phyloP scores from a whole-genome alignment of 53 echinoderm and acorn worm species.

The Temnopleurus reevesii region DNA sequence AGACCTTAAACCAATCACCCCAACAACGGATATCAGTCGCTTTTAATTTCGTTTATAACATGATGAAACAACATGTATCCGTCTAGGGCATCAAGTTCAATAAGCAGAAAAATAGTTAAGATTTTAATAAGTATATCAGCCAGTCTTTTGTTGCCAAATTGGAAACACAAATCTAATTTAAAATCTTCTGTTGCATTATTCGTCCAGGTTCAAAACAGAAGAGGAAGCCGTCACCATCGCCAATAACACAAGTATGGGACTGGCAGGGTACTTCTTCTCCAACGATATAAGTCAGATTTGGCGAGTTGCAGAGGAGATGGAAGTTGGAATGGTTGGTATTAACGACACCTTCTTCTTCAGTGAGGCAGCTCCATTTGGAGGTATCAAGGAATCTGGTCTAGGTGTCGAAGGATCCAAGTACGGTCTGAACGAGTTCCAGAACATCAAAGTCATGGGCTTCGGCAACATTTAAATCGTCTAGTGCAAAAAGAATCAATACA shows the following conservation, averaged over 20 bases:
- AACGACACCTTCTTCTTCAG: slow-evolving; percentile 54
- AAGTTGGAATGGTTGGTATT: slow-evolving; percentile 73
- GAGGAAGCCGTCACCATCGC: slow-evolving; percentile 75
- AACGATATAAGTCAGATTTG: slow-evolving; percentile 67
- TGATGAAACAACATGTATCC: no score
- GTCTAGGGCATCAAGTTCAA: no score
- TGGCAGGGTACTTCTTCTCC: slow-evolving; percentile 77
- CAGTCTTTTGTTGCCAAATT: no score
- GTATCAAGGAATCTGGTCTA: slow-evolving; percentile 75
- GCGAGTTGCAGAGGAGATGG: slow-evolving; percentile 74
- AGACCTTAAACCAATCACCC: no score
- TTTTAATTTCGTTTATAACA: no score
- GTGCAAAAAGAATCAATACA: not conserved
- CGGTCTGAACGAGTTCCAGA: slow-evolving; percentile 71
- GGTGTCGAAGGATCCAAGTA: slow-evolving; percentile 74
- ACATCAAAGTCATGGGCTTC: slow-evolving; percentile 66
- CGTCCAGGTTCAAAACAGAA: slow-evolving; percentile 75
- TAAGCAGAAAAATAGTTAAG: no score
- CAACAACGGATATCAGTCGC: no score
- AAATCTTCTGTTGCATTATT: no score
- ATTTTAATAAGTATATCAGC: no score
- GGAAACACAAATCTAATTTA: no score
- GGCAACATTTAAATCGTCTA: not conserved
- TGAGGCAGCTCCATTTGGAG: slow-evolving; percentile 62
- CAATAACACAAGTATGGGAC: slow-evolving; percentile 60